Conservation (phyloP, 2,113 vertebrate species). For the Phainopepla nitens region DNA sequence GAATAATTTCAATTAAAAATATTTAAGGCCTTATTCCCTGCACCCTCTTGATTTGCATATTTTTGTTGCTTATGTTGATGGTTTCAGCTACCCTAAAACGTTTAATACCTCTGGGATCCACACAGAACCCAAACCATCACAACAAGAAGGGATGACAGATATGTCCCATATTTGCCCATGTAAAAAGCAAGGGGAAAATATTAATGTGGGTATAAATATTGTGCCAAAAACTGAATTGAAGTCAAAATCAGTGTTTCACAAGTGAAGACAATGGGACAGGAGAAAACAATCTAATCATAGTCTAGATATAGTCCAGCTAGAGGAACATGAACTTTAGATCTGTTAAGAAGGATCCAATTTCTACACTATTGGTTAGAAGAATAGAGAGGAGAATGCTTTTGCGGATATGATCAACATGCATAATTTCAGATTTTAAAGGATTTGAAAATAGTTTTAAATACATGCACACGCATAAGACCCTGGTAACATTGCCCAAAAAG, state of each 20-base stretch:
- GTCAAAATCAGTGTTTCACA: neutral
- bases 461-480: neutral
- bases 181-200: neutral
- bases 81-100: neutral
- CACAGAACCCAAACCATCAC: neutral
- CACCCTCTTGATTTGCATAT: neutral
- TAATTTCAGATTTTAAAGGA: neutral
- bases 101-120: neutral
- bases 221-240: neutral
- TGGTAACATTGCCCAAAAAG: neutral
- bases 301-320: neutral
- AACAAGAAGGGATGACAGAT: neutral
- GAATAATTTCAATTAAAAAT: neutral
- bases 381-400: neutral
- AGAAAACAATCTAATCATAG: neutral
- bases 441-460: neutral
- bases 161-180: rapidly evolving
- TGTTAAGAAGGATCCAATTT: neutral
- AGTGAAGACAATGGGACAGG: neutral
- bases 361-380: neutral
- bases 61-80: neutral
- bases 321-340: neutral
- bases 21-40: neutral
- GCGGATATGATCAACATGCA: neutral
- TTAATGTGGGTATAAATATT: neutral